Conservation (phyloP, 2,113 vertebrate species). For the Elachura formosa region DNA sequence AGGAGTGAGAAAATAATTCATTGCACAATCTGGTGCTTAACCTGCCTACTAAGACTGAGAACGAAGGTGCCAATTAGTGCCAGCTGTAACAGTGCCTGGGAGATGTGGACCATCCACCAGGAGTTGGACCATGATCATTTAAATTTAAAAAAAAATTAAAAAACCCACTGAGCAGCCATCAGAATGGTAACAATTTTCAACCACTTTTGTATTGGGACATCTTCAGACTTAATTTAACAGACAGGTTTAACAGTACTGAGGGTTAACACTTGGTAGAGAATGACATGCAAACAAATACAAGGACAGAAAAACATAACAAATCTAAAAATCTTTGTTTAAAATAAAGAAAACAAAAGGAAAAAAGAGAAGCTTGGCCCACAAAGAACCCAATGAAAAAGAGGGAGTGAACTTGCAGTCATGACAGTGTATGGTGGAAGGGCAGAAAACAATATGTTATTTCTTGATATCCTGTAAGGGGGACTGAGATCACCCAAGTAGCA, state of each 20-base stretch:
- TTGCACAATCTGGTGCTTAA: not conserved
- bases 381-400: not conserved
- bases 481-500: not conserved
- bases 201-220: not conserved
- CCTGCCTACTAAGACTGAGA: not conserved
- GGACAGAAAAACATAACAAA: not conserved
- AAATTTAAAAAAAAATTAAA: not conserved
- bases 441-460: not conserved
- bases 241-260: not conserved
- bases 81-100: not conserved
- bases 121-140: not conserved
- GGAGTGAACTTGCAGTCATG: not conserved
- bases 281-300: not conserved
- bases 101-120: not conserved
- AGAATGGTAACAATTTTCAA: not conserved
- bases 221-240: not conserved
- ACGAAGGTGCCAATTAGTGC: not conserved
- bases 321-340: not conserved
- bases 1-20: constrained; percentile 4
- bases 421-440: not conserved
- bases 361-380: not conserved
- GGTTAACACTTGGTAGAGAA: not conserved
- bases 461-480: not conserved
- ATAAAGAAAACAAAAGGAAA: not conserved
- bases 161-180: not conserved